Percentiles rank a stretch among this genome's conserved stretches.
Evolutionary conservation across 2,797 vertebrate genomes (phyloP).

Genomic region (Falco rusticolus): DNA sequence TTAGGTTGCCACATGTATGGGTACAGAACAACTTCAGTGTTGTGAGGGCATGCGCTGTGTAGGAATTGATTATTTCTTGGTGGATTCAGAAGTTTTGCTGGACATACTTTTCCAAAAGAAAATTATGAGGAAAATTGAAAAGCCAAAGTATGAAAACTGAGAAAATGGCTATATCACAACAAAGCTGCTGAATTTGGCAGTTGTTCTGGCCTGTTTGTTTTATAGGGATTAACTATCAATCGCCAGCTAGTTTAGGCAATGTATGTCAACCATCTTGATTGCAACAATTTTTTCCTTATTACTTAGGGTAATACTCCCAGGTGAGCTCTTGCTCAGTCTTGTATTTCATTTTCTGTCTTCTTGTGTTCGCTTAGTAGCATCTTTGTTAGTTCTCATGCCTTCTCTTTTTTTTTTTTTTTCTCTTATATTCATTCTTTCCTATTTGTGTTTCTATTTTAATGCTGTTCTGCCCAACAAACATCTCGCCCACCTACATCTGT

Average conservation of each 20-base stretch:
- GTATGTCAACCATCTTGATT: neutral
- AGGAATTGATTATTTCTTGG: neutral
- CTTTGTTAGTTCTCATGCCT: neutral
- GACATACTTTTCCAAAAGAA: neutral
- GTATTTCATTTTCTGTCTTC: neutral
- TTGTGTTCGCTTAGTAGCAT: neutral
- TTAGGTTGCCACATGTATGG: neutral
- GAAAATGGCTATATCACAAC: neutral
- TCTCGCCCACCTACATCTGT: neutral
- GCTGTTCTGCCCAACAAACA: neutral
- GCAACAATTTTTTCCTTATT: neutral
- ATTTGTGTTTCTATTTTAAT: neutral
- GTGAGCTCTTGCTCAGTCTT: neutral
- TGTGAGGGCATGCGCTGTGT: accelerated
- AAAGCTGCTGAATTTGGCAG: neutral
- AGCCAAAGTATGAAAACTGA: neutral
- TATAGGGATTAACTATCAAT: neutral
- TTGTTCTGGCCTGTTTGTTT: neutral
- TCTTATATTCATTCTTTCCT: neutral
- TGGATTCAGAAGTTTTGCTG: neutral
- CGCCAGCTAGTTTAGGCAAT: neutral
- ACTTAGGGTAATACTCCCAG: neutral
- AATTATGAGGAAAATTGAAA: neutral
- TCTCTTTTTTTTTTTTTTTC: neutral
- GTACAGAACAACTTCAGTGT: neutral